Evolutionary conservation across 1,140 invertebrate genomes (phyloP).

Genomic region (Magallana angulata): DNA sequence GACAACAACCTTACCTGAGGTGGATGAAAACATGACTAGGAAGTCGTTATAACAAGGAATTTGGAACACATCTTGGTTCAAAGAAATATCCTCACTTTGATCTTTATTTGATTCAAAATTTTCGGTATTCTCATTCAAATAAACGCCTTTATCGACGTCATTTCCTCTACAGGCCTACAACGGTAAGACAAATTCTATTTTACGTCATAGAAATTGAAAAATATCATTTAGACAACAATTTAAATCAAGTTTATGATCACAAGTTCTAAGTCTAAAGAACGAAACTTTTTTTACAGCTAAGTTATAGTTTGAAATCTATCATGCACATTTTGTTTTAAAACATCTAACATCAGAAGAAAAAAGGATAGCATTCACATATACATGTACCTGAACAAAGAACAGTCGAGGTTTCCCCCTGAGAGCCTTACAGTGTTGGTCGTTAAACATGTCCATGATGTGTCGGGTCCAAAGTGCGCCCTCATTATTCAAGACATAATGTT

Average conservation of each 20-base stretch:
- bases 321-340: too few species aligned
- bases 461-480: conserved; percentile 44
- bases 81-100: background rate
- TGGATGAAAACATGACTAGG: conserved; percentile 51
- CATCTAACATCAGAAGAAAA: too few species aligned
- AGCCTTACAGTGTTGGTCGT: conserved; percentile 44
- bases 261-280: too few species aligned
- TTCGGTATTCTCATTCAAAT: background rate
- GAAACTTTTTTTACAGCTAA: too few species aligned
- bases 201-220: too few species aligned
- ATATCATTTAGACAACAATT: too few species aligned
- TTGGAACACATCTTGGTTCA: background rate
- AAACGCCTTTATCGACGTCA: background rate
- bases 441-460: conserved; percentile 42
- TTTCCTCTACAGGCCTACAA: background rate
- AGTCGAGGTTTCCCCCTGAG: conserved; percentile 49
- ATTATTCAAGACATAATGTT: conserved; percentile 45
- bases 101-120: background rate
- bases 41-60: conserved; percentile 52
- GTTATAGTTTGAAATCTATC: too few species aligned
- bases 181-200: too few species aligned
- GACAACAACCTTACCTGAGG: conserved; percentile 31
- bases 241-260: too few species aligned
- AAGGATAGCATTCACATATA: too few species aligned
- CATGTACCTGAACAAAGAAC: conserved; percentile 55